Evolutionary conservation across 2,113 vertebrate species (phyloP), one percentile per base, ranked within the genome.

Genomic region (Nesoenas mayeri): DNA sequence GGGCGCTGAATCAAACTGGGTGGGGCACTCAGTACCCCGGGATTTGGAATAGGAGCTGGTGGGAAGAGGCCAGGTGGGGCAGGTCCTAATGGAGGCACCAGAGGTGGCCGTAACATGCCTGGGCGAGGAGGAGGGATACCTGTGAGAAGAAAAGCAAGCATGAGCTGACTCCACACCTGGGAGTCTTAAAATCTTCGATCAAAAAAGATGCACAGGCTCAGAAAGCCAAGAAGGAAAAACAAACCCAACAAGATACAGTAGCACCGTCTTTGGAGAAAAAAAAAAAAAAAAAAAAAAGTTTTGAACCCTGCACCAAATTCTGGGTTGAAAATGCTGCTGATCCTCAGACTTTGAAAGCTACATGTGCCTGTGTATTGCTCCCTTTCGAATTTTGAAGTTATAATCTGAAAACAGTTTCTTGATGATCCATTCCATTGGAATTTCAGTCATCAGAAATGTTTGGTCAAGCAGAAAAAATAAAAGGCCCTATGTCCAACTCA

Each of bases 101-200:
- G 72, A 83, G 99, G 87, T 57, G 99, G 95, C 96, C 98, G 97
- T 98, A 98, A 96, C 98, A 98, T 98, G 77, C 98, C 98, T 11
- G 99, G 99, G 12, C 99, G 99, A 95, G 99, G 99, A 66, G 99
- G 99, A 53, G 99, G 99, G 51, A 99, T 99, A 70, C 99, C 99
- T 99, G 84, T 3, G 72, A 32, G 51, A 32, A 62, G 26, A 80
- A 74, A 28, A 70, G 57, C n/a, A 89, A 93, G 18, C 3, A 4
- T 20, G 12, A 91, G 32, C 29, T 53, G 44, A 64, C 28, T 79
- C 22, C 50, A 34, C 6, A 57, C 8, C 28, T n/a, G 10, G 8
- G 13, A 79, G 61, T 57, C 75, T 25, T 32, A 48, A 84, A 72
- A 10, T 51, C 8, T n/a, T 61, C 15, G 4, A 24, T 16, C 0